Conservation (phyloP, 2,113 vertebrate species). For the Stomatorhinus ivindoensis region DNA sequence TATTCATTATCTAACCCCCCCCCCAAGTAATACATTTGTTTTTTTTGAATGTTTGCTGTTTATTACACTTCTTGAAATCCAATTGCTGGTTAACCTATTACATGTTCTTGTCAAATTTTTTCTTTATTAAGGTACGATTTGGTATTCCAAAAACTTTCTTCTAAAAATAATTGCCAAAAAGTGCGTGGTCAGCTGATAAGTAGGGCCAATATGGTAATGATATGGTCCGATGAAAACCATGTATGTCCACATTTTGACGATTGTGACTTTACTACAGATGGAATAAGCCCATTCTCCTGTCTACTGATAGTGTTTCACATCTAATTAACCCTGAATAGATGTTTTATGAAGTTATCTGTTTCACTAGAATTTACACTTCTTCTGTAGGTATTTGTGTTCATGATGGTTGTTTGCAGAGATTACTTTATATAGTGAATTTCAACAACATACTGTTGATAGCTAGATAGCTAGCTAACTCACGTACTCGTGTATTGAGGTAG, state of each 20-base stretch:
- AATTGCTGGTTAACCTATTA: too few relatives aligned
- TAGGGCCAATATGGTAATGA: not conserved
- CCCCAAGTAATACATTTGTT: too few relatives aligned
- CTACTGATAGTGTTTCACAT: not conserved
- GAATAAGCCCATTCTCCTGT: not conserved
- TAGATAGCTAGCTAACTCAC: not conserved
- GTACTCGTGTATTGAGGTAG: not conserved
- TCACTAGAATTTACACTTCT: not conserved
- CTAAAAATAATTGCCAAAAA: too few relatives aligned
- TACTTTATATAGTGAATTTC: not conserved
- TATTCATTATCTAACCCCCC: too few relatives aligned
- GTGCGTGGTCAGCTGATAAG: too few relatives aligned
- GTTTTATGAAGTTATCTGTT: not conserved
- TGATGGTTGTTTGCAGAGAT: not conserved
- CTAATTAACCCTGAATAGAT: not conserved
- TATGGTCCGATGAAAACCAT: not conserved
- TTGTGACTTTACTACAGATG: not conserved
- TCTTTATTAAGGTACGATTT: too few relatives aligned
- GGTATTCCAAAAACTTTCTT: too few relatives aligned
- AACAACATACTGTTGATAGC: not conserved
- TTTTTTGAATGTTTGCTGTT: too few relatives aligned
- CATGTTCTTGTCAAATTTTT: too few relatives aligned
- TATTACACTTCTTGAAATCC: too few relatives aligned
- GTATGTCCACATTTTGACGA: not conserved
- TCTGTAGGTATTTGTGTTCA: not conserved